Evolutionary conservation across 2,888 invertebrate species (phyloP).

Genomic region (Periphyllus acericola): DNA sequence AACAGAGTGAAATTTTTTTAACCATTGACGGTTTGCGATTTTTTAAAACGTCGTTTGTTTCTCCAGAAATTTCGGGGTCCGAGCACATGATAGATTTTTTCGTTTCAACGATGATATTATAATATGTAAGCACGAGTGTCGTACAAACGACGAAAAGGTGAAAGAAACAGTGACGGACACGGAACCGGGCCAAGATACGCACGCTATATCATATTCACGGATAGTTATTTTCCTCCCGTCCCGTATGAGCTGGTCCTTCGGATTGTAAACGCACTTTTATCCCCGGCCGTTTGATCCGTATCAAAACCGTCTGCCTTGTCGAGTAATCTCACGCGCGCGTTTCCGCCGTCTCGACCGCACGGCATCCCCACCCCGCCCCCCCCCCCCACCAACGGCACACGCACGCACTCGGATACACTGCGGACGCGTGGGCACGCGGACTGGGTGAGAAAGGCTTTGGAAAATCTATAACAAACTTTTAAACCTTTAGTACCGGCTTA

Average conservation of each 20-base stretch:
- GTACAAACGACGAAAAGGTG: not conserved
- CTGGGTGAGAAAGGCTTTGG: not conserved
- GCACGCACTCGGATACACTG: not conserved
- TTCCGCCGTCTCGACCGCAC: not conserved
- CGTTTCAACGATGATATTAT: too few species aligned
- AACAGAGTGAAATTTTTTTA: too few species aligned
- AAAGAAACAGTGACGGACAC: not conserved
- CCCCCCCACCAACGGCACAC: too few species aligned
- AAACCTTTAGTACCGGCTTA: conserved; percentile 16
- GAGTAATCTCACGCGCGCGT: conserved; percentile 15
- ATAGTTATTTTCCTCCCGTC: not conserved
- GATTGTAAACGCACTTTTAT: not conserved
- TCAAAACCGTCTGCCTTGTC: not conserved
- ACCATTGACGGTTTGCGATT: too few species aligned
- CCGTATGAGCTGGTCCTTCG: too few species aligned
- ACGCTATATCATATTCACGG: too few species aligned
- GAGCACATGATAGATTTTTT: too few species aligned
- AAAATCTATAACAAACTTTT: conserved; percentile 45
- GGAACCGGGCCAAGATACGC: not conserved
- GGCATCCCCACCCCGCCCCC: not conserved
- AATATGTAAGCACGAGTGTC: too few species aligned
- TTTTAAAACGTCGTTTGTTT: too few species aligned
- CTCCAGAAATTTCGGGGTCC: too few species aligned
- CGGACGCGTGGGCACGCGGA: too few species aligned
- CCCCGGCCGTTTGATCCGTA: conserved; percentile 26